Evolutionary conservation across 2,113 vertebrate species (phyloP).

Genomic region (Amazona guildingii): DNA sequence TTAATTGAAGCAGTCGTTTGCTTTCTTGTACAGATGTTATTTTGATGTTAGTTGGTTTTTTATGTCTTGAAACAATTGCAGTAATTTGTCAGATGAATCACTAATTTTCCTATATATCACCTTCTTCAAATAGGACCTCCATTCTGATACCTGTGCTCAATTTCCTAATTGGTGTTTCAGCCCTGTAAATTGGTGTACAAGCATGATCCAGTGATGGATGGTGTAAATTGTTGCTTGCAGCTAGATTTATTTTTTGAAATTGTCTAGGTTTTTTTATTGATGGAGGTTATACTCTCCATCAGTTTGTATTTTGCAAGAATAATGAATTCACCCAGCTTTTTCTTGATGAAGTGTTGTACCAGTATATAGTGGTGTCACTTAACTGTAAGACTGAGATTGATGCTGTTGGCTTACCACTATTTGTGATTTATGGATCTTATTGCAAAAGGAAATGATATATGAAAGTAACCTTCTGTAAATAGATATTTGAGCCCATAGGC

Average conservation of each 20-base stretch:
- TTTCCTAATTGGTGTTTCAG: not conserved
- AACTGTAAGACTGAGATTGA: not conserved
- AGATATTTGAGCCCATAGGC: not conserved
- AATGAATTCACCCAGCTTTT: not conserved
- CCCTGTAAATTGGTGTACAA: not conserved
- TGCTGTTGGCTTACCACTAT: not conserved
- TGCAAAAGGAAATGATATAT: not conserved
- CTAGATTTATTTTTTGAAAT: not conserved
- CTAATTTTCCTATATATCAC: not conserved
- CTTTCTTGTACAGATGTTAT: not conserved
- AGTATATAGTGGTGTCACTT: not conserved
- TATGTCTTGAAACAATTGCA: not conserved
- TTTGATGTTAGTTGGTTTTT: not conserved
- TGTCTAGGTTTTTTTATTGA: not conserved
- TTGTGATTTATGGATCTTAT: not conserved
- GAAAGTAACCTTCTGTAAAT: not conserved
- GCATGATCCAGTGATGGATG: not conserved
- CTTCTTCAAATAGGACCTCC: not conserved
- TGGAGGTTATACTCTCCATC: not conserved
- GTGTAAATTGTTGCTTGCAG: not conserved
- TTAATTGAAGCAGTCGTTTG: not conserved
- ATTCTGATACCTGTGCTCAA: not conserved
- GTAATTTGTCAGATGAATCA: not conserved
- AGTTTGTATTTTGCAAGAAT: not conserved
- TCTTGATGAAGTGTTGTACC: not conserved